These are phyloP conservation scores for Bos javanicus DNA, from an alignment of 2,113 vertebrate species.

Conservation along the genomic window DNA sequence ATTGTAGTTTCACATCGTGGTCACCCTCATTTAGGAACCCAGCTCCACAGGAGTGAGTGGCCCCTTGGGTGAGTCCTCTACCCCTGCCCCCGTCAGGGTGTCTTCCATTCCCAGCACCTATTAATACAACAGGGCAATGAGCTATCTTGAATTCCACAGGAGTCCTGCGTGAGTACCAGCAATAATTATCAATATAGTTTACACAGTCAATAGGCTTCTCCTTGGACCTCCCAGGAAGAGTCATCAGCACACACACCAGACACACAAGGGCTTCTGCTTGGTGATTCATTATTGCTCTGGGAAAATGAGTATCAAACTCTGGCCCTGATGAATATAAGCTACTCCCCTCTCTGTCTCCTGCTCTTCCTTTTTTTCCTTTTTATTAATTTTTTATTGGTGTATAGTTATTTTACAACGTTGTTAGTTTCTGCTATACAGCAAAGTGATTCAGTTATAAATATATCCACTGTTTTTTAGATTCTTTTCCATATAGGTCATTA, in stretches of 20 bases:
- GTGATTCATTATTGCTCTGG: background rate
- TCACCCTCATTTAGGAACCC: background rate
- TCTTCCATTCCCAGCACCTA: background rate
- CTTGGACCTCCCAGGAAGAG: background rate
- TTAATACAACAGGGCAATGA: background rate
- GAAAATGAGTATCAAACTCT: background rate
- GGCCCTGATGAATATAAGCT: too few relatives aligned
- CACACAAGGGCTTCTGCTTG: background rate
- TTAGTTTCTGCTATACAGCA: background rate
- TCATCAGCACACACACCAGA: background rate
- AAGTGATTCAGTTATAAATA: background rate
- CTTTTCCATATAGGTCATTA: background rate
- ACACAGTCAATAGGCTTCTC: background rate
- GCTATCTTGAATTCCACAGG: background rate
- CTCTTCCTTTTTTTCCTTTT: background rate
- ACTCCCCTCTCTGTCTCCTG: background rate
- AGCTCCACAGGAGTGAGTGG: background rate
- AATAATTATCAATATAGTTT: background rate
- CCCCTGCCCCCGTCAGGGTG: rapidly evolving
- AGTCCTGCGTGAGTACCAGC: background rate
- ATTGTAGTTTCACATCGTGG: background rate
- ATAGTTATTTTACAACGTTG: background rate
- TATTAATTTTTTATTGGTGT: background rate
- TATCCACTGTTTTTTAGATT: background rate
- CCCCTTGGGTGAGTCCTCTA: too few relatives aligned